A percentile compares a stretch with the other conserved stretches of the same genome.
Conservation (phyloP, 1,140 invertebrate species). For the Sesamia nonagrioides region DNA sequence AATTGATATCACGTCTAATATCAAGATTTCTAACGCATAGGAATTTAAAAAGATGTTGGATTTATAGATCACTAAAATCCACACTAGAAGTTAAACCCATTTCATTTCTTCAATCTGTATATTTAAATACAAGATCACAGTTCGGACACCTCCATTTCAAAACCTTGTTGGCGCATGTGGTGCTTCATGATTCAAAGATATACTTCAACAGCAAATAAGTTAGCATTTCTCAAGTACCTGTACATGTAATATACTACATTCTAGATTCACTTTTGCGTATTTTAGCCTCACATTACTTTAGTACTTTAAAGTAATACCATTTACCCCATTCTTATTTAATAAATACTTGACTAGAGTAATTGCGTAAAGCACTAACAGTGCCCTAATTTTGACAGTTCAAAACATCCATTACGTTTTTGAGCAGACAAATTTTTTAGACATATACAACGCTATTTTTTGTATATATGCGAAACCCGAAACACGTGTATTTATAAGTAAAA, state of each 20-base stretch:
- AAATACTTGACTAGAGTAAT: background rate
- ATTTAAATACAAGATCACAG: conserved; percentile 5
- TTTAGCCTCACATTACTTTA: background rate
- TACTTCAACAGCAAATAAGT: background rate
- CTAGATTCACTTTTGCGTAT: background rate
- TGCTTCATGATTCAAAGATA: conserved; percentile 4
- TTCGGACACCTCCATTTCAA: conserved; percentile 10
- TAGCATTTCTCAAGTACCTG: background rate
- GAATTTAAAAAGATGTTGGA: too few species aligned
- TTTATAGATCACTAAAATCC: too few species aligned
- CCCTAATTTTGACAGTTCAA: too few species aligned
- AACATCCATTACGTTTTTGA: too few species aligned
- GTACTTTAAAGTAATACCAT: background rate
- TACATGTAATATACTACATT: background rate
- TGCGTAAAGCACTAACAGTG: too few species aligned
- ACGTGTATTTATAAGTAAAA: too few species aligned
- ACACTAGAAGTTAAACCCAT: background rate
- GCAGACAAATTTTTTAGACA: too few species aligned
- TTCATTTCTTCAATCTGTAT: background rate
- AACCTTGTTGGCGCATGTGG: conserved; percentile 22
- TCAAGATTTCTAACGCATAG: too few species aligned
- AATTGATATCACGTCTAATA: too few species aligned
- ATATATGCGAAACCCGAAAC: too few species aligned
- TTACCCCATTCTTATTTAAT: background rate
- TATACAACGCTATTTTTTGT: too few species aligned